Percentiles rank a stretch among this genome's conserved stretches.
phyloP scores from a whole-genome alignment of 2,113 vertebrate genomes.

The Forbesichthys agassizii region DNA sequence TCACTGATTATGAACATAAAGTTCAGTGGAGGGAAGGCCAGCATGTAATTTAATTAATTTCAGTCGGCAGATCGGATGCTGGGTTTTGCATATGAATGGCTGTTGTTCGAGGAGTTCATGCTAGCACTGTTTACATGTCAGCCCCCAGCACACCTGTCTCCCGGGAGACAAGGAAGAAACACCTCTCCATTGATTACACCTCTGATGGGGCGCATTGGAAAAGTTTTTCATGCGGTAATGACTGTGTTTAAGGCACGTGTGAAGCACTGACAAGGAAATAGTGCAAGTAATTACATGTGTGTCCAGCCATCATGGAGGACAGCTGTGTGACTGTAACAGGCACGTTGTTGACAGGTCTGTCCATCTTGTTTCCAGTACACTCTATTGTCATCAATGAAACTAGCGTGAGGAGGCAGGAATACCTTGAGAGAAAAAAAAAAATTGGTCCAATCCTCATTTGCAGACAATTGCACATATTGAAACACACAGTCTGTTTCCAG shows the following conservation, averaged over 20 bases:
- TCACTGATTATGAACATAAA: too few species aligned
- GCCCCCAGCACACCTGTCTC: slow-evolving; percentile 20
- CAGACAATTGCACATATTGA: slow-evolving; percentile 25
- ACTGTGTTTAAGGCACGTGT: slow-evolving; percentile 69
- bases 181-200: slow-evolving; percentile 66
- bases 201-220: slow-evolving; percentile 58
- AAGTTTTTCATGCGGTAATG: slow-evolving; percentile 72
- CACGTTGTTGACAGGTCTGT: slow-evolving; percentile 74
- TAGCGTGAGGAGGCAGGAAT: slow-evolving; percentile 3
- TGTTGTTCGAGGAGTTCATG: slow-evolving; percentile 40
- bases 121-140: slow-evolving; percentile 60
- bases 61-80: slow-evolving; percentile 28
- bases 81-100: slow-evolving; percentile 60
- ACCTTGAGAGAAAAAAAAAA: slow-evolving; percentile 50
- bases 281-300: slow-evolving; percentile 76
- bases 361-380: slow-evolving; percentile 70
- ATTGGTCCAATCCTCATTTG: slow-evolving; percentile 56
- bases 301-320: slow-evolving; percentile 71
- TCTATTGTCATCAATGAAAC: slow-evolving; percentile 67
- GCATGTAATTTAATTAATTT: slow-evolving; percentile 52
- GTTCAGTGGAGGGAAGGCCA: slow-evolving; percentile 13
- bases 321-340: slow-evolving; percentile 76
- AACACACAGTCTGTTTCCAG: too few species aligned
- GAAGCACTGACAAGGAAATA: slow-evolving; percentile 75
- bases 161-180: slow-evolving; percentile 50